Evolutionary conservation across 2,797 vertebrate genomes (phyloP).

Genomic region (Denticeps clupeoides): DNA sequence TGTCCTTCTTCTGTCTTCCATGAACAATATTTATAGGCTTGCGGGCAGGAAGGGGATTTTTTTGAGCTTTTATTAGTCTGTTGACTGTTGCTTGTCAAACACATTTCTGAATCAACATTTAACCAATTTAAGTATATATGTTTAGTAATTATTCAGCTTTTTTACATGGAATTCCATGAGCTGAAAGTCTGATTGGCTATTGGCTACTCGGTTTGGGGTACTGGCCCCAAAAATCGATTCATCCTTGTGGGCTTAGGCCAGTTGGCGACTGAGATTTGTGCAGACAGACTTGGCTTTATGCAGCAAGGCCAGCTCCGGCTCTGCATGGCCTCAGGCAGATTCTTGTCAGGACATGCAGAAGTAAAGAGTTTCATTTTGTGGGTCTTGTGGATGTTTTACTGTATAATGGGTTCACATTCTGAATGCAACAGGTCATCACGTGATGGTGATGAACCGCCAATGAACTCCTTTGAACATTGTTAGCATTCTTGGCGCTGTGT

Average conservation of each 20-base stretch:
- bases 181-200: too few relatives aligned
- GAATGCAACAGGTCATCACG: conserved; percentile 46
- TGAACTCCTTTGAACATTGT: conserved; percentile 32
- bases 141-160: too few relatives aligned
- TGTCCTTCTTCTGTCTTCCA: background rate
- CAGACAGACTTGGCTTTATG: background rate
- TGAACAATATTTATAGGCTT: background rate
- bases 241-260: background rate
- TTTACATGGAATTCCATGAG: too few relatives aligned
- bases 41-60: background rate
- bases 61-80: background rate
- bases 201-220: too few relatives aligned
- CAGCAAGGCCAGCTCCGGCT: background rate
- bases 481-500: too few relatives aligned
- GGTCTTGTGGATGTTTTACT: conserved; percentile 27
- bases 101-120: background rate
- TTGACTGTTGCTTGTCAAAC: background rate
- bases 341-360: conserved; percentile 10
- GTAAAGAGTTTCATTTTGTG: conserved; percentile 16
- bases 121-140: background rate
- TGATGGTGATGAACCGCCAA: conserved; percentile 47
- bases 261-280: background rate
- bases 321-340: background rate
- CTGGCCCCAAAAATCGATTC: background rate
- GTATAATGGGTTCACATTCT: conserved; percentile 45